phyloP scores from a whole-genome alignment of 2,888 invertebrate species.

The Andrena minutula region DNA sequence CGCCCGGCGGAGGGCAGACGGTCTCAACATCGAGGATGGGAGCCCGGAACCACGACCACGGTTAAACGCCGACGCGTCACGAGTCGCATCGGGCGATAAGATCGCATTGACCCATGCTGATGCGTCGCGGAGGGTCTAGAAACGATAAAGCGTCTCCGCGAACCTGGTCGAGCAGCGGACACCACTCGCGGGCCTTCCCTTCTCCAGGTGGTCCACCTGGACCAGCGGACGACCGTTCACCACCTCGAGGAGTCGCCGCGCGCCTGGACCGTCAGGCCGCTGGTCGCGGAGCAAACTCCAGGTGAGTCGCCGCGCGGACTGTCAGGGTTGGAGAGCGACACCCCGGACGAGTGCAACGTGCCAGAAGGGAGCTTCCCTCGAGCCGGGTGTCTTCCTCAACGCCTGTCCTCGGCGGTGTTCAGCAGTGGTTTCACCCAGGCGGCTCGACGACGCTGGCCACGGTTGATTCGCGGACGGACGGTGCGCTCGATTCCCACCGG shows the following conservation, averaged over 20 bases:
- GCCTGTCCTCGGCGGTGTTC: slow-evolving; percentile 8
- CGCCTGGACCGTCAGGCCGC: background rate
- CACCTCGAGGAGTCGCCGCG: too few species aligned
- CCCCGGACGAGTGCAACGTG: slow-evolving; percentile 28
- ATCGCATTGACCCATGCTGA: slow-evolving; percentile 52
- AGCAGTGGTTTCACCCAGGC: background rate
- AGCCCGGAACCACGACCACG: slow-evolving; percentile 56
- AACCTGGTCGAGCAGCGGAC: slow-evolving; percentile 41
- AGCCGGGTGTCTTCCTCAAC: slow-evolving; percentile 1
- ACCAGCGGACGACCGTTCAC: background rate
- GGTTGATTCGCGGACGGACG: slow-evolving; percentile 50
- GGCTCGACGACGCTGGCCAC: slow-evolving; percentile 11
- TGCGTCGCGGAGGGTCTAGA: slow-evolving; percentile 27
- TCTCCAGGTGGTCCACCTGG: background rate
- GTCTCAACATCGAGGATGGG: background rate
- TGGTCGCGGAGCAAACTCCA: background rate
- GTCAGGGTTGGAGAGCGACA: slow-evolving; percentile 2
- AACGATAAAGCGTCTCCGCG: slow-evolving; percentile 33
- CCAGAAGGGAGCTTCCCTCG: background rate
- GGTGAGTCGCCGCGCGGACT: too few species aligned
- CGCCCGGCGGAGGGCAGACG: slow-evolving; percentile 6
- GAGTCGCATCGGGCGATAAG: slow-evolving; percentile 45
- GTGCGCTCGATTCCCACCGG: slow-evolving; percentile 51
- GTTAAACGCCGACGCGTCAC: slow-evolving; percentile 55
- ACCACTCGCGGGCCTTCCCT: slow-evolving; percentile 1